Evolutionary conservation across 2,113 vertebrate species (phyloP), one percentile per base, ranked within the genome.

Genomic region (Turdus rufiventris): DNA sequence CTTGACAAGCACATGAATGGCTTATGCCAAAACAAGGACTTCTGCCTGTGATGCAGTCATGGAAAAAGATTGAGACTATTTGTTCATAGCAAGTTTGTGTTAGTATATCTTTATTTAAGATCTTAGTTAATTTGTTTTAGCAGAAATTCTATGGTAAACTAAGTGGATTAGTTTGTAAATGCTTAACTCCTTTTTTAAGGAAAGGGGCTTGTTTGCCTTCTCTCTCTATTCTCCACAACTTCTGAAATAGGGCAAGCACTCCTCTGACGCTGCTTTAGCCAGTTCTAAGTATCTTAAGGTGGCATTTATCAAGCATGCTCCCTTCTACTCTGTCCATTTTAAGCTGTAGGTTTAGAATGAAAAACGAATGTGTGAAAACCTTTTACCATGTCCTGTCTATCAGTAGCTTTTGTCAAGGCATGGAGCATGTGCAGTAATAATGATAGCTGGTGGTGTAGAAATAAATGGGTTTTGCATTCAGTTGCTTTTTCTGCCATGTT

Each of bases 371-470:
- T 77, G 9, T 36, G 65, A 78, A 78, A 58, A 17, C 17, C 40
- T 83, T 86, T 84, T 36, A 31, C 26, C 16, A 6, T 17, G 61
- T 28, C 7, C 33, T 68, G 28, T 57, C 19, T n/a, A 2, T 31
- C 43, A 36, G 14, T 33, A 18, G 9, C 18, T 58, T 47, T 61
- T 89, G 25, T 26, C 20, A 34, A 33, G 43, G 67, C 43, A 58
- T 0, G 4, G 42, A 47, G n/a, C 23, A 76, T 0, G 1, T 68
- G 26, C 43, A 72, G 14, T 34, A 56, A 8, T 18, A 71, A 15
- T 29, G 53, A 38, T 33, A 31, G 40, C 4, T 28, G 10, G 5
- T 18, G 5, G 12, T 47, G 6, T 26, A 63, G 57, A 48, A 56
- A 62, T 36, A 74, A 70, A 36, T 6, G 13, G 9, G 6, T 62